Percentiles rank a stretch among this genome's conserved stretches.
phyloP scores from a whole-genome alignment of 2,113 vertebrate species.

The Albula glossodonta region DNA sequence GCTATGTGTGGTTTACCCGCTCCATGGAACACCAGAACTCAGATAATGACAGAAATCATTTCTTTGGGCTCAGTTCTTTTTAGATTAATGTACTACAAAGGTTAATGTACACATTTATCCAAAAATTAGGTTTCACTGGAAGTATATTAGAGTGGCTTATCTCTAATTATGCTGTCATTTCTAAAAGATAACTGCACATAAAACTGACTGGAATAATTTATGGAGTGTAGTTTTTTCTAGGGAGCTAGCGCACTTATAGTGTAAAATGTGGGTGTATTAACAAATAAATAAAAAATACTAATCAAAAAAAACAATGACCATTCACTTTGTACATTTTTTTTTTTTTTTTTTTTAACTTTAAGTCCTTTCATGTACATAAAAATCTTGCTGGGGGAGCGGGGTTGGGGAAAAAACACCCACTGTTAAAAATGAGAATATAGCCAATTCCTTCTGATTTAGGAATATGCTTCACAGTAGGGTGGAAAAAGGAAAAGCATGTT shows the following conservation, averaged over 20 bases:
- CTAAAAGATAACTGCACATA: neutral
- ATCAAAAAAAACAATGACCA: neutral
- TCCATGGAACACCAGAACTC: too few relatives aligned
- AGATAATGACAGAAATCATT: too few relatives aligned
- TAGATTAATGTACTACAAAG: neutral
- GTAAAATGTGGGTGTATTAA: neutral
- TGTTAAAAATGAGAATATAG: too few relatives aligned
- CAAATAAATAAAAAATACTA: neutral
- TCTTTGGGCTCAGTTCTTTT: neutral
- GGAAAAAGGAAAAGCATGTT: neutral
- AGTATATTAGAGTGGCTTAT: neutral
- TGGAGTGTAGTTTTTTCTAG: too few relatives aligned
- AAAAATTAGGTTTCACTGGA: neutral
- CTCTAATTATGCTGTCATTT: neutral
- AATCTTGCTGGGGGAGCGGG: too few relatives aligned
- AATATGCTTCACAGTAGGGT: too few relatives aligned
- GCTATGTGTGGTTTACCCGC: too few relatives aligned
- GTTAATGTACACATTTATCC: neutral
- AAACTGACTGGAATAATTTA: neutral
- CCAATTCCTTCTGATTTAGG: too few relatives aligned
- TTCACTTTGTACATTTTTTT: too few relatives aligned
- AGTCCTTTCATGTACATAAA: too few relatives aligned
- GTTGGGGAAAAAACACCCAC: neutral
- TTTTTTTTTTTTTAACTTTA: too few relatives aligned
- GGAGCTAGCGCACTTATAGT: neutral